Conservation (phyloP, 2,797 vertebrate genomes). For the Amazona ochrocephala region DNA sequence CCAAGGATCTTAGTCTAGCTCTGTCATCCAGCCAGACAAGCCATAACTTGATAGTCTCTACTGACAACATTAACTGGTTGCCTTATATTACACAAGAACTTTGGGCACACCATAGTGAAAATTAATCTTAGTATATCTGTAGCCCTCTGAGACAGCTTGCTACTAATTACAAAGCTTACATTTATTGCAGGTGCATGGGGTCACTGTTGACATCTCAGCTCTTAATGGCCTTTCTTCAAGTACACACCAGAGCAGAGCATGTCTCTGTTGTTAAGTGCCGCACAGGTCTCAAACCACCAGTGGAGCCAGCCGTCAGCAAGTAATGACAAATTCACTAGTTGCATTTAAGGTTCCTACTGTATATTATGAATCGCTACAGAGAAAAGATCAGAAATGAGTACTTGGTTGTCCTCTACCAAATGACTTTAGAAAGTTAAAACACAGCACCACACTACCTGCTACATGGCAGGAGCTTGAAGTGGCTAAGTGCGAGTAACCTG, state of each 20-base stretch:
- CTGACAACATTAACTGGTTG: background rate
- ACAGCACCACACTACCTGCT: background rate
- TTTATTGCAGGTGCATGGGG: conserved; percentile 55
- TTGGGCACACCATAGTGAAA: background rate
- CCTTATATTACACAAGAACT: background rate
- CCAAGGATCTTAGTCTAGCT: background rate
- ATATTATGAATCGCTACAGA: background rate
- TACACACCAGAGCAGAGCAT: conserved; percentile 19
- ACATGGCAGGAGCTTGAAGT: background rate
- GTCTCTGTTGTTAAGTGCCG: background rate
- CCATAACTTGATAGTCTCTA: background rate
- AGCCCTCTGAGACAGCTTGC: conserved; percentile 33
- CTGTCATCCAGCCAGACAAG: background rate
- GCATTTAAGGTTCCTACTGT: background rate
- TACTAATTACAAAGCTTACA: conserved; percentile 59
- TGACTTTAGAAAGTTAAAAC: background rate
- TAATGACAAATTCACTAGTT: background rate
- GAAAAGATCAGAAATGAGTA: background rate
- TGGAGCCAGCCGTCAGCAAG: background rate
- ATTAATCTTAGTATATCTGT: conserved; percentile 45
- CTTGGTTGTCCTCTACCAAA: background rate
- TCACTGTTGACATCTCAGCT: conserved; percentile 43
- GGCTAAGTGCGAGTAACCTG: background rate
- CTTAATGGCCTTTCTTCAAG: conserved; percentile 34
- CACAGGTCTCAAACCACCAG: conserved; percentile 7